A percentile compares a stretch with the other conserved stretches of the same genome.
Conservation (phyloP, 2,113 vertebrate species). For the Scytalopus superciliaris region DNA sequence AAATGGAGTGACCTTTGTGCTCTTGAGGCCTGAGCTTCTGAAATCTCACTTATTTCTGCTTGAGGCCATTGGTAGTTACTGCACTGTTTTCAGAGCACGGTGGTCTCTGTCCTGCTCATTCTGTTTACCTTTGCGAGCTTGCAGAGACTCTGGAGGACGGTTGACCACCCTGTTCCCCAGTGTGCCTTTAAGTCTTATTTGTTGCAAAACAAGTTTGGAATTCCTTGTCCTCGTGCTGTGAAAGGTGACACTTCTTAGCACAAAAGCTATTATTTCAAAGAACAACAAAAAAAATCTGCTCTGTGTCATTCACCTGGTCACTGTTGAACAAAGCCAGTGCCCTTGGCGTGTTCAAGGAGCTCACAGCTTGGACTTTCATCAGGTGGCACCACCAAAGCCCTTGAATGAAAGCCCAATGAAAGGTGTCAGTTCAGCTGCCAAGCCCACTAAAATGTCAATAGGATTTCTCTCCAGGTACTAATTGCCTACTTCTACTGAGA, state of each 20-base stretch:
- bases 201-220: not conserved
- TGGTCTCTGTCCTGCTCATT: not conserved
- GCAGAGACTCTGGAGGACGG: not conserved
- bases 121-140: not conserved
- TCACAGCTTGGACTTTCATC: not conserved
- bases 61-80: not conserved
- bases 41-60: not conserved
- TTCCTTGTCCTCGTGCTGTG: not conserved
- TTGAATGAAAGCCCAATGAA: not conserved
- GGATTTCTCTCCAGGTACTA: not conserved
- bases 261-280: not conserved
- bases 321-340: not conserved
- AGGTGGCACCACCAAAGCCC: not conserved
- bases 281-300: not conserved
- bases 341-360: not conserved
- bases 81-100: rapidly evolving
- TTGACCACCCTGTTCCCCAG: not conserved
- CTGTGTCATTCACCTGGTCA: not conserved
- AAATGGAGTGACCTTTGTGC: not conserved
- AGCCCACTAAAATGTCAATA: not conserved
- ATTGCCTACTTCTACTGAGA: not conserved
- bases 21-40: not conserved
- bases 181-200: not conserved
- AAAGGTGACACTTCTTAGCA: not conserved
- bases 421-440: not conserved